phyloP scores from a whole-genome alignment of 2,797 vertebrate species.

The Coregonus sp. region DNA sequence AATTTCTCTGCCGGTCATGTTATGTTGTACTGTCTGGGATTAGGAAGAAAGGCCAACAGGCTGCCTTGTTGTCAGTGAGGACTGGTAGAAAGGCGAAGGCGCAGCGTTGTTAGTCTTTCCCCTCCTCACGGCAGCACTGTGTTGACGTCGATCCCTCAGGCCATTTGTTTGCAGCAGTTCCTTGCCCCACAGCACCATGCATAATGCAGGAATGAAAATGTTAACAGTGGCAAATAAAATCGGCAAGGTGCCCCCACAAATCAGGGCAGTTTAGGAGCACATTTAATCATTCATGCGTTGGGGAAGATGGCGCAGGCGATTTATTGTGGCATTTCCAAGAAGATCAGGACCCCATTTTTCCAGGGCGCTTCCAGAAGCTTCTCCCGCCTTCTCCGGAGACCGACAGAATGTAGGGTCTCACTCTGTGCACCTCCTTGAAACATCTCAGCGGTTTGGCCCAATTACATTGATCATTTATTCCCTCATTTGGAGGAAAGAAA shows the following conservation, averaged over 20 bases:
- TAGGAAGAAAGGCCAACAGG: background rate
- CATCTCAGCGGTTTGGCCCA: conserved; percentile 57
- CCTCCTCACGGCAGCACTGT: conserved; percentile 62
- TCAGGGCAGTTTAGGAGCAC: conserved; percentile 83
- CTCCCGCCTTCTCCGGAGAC: conserved; percentile 41
- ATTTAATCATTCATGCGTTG: conserved; percentile 80
- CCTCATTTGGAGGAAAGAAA: conserved; percentile 49
- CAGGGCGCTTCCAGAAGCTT: conserved; percentile 44
- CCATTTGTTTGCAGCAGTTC: conserved; percentile 83
- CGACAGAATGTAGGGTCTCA: conserved; percentile 17
- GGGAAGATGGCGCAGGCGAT: conserved; percentile 73
- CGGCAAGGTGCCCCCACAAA: conserved; percentile 85
- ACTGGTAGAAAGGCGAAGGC: conserved; percentile 46
- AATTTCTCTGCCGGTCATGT: background rate
- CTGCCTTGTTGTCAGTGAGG: conserved; percentile 50
- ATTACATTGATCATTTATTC: conserved; percentile 58
- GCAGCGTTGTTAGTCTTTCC: conserved; percentile 65
- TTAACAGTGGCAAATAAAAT: conserved; percentile 88
- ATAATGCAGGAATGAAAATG: conserved; percentile 85
- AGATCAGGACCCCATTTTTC: conserved; percentile 79
- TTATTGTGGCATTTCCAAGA: conserved; percentile 85
- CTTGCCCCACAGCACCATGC: conserved; percentile 79
- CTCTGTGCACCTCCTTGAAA: conserved; percentile 37
- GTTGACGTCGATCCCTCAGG: conserved; percentile 78
- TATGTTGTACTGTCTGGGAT: background rate